Conservation (phyloP, 2,113 vertebrate species). For the Eleginops maclovinus region DNA sequence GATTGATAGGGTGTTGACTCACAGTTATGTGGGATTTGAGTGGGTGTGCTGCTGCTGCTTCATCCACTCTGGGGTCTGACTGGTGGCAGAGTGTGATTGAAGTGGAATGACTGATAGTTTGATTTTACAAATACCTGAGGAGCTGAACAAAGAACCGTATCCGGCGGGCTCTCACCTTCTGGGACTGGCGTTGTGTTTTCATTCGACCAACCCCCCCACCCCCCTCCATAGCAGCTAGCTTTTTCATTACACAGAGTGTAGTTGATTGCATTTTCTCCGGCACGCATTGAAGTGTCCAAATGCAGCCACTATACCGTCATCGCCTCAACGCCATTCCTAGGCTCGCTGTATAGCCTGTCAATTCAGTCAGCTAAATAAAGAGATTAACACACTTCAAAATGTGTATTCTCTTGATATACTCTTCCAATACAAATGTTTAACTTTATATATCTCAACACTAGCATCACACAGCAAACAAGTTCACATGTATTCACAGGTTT, state of each 20-base stretch:
- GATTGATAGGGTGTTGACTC: slow-evolving; percentile 37
- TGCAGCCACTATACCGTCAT: slow-evolving; percentile 46
- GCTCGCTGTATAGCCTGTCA: slow-evolving; percentile 17
- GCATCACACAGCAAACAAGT: slow-evolving; percentile 28
- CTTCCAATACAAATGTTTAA: background rate
- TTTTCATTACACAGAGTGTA: slow-evolving; percentile 76
- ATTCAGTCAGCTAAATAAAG: background rate
- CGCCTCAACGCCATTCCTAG: slow-evolving; percentile 12
- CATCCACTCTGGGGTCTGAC: slow-evolving; percentile 47
- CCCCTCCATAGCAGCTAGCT: slow-evolving; percentile 64
- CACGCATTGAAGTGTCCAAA: slow-evolving; percentile 53
- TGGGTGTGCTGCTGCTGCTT: slow-evolving; percentile 40
- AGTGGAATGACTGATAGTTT: slow-evolving; percentile 73
- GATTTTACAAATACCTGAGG: slow-evolving; percentile 71
- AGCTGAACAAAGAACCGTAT: slow-evolving; percentile 54
- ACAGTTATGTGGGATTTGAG: slow-evolving; percentile 40
- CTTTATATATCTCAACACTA: slow-evolving; percentile 13
- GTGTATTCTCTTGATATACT: background rate
- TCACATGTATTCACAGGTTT: slow-evolving; percentile 55
- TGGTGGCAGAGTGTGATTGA: slow-evolving; percentile 63
- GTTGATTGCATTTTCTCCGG: slow-evolving; percentile 67
- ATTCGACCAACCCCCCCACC: slow-evolving; percentile 26
- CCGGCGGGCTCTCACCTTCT: slow-evolving; percentile 30
- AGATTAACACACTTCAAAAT: slow-evolving; percentile 13
- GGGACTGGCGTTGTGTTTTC: slow-evolving; percentile 51